Evolutionary conservation across 2,888 invertebrate genomes (phyloP).

Genomic region (Lasioglossum lativentre): DNA sequence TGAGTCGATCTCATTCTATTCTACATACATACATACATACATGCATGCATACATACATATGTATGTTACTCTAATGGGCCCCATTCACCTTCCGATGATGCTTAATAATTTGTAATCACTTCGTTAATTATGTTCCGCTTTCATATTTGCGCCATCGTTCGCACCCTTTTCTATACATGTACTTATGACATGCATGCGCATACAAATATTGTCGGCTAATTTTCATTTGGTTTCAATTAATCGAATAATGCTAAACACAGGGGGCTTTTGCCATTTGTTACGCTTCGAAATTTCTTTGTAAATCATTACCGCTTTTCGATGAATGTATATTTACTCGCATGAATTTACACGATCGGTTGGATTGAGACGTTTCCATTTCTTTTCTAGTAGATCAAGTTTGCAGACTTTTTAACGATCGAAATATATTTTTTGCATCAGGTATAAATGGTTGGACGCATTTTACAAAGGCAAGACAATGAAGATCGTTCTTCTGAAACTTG

Average conservation of each 20-base stretch:
- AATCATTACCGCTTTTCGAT: neutral
- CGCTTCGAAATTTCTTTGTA: constrained; percentile 20
- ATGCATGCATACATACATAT: neutral
- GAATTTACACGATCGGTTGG: neutral
- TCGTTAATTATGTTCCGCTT: constrained; percentile 20
- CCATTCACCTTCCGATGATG: too few species aligned
- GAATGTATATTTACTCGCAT: neutral
- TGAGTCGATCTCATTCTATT: constrained; percentile 7
- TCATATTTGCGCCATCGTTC: neutral
- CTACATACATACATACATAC: neutral
- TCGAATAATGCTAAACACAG: neutral
- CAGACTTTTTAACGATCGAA: neutral
- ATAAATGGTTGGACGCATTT: constrained; percentile 90
- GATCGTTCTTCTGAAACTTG: constrained; percentile 89
- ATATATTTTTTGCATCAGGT: constrained; percentile 86
- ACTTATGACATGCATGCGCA: neutral
- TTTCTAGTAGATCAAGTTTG: neutral
- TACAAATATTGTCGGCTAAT: neutral
- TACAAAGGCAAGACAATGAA: constrained; percentile 88
- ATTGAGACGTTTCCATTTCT: neutral
- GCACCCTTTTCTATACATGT: constrained; percentile 11
- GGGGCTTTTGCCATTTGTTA: constrained; percentile 68
- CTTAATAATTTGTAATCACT: neutral
- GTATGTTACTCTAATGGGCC: neutral
- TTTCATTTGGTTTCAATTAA: constrained; percentile 1